Evolutionary conservation across 1,140 invertebrate species (phyloP), one percentile per base, ranked within the genome.

Genomic region (Drosophila equinoxialis): DNA sequence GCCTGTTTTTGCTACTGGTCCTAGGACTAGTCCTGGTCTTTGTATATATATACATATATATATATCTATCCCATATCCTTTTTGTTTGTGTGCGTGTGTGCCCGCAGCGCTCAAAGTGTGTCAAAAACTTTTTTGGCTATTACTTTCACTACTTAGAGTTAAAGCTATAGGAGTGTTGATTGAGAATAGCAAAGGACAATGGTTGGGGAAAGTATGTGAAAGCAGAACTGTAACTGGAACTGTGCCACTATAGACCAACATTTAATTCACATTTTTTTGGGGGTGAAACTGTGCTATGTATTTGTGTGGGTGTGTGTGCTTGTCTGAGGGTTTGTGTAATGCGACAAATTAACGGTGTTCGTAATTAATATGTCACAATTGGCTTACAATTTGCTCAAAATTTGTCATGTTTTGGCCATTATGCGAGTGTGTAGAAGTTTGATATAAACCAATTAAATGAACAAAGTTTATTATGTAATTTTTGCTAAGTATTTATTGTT

Each of bases 341-440:
- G 79, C 55, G 76, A 79, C 83, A 83, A 86, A 86, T 87, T 87
- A 86, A 87, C 83, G 74, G 80, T 87, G 83, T 87, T 74, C 66
- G 81, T 80, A 89, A 87, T 87, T 89, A 89, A 89, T 89, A 84
- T 89, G 77, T 78, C 66, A 71, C 45, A 87, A 80, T 87, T 87
- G 84, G 80, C 86, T 81, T 72, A 78, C 84, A 87, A 89, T 89
- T 87, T 87, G 84, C 77, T 75, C 59, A 77, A 89, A 83, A 87
- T 87, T 87, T 87, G 84, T 89, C 83, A 87, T 69, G 82, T 65
- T 70, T 65, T 73, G 69, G 57, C 37, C 60, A 76, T 76, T 65
- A 64, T 69, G 63, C n/a, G 33, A 60, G n/a, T 6, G 23, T 64
- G 13, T 41, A n/a, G 1, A 14, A 35, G 7, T 17, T 17, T 14